Evolutionary conservation across 1,140 invertebrate species (phyloP), one percentile per base, ranked within the genome.

Genomic region (Pseudachorutes palmiensis): DNA sequence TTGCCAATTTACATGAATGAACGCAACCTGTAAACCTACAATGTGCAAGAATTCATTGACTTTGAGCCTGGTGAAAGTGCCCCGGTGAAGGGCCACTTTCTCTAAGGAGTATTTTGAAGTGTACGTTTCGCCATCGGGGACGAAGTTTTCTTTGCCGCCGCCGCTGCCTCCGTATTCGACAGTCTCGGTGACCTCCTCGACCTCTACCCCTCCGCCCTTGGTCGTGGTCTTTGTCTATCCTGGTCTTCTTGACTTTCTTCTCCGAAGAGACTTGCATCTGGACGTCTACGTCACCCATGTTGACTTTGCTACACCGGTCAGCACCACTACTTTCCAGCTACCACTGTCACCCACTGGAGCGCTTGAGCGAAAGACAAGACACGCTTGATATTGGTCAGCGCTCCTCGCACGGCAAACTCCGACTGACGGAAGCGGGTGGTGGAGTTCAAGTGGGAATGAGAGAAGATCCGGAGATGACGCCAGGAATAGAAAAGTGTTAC

Each of bases 221-320:
- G 75, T 76, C 77, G 90, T 88, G 19, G 75, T 71, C 81, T 91
- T 92, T n/a, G n/a, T n/a, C n/a, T n/a, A n/a, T n/a, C 83, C 91
- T 91, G 81, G 90, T 87, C 85, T 91, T 91, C 80, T 88, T 87
- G 78, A 88, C 88, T 81, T 91, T 91, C 79, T 87, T 85, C 82
- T 90, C 87, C 28, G 64, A 28, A 19, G 66, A 48, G 79, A 85
- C 89, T 81, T 89, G 87, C 82, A 88, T 87, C 82, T 86, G 85
- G 68, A 87, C 85, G 80, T 91, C 89, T 77, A 91, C 89, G 83
- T 91, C 89, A 79, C 88, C 88, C 89, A 92, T 90, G 9, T 24
- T 70, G 12, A 45, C 19, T 9, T 19, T 9, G 36, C 36, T 45
- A n/a, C n/a, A n/a, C n/a, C n/a, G n/a, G n/a, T n/a, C n/a, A n/a